Evolutionary conservation across 2,113 vertebrate genomes (phyloP), one percentile per base, ranked within the genome.

Genomic region (Pelmatolapia mariae): DNA sequence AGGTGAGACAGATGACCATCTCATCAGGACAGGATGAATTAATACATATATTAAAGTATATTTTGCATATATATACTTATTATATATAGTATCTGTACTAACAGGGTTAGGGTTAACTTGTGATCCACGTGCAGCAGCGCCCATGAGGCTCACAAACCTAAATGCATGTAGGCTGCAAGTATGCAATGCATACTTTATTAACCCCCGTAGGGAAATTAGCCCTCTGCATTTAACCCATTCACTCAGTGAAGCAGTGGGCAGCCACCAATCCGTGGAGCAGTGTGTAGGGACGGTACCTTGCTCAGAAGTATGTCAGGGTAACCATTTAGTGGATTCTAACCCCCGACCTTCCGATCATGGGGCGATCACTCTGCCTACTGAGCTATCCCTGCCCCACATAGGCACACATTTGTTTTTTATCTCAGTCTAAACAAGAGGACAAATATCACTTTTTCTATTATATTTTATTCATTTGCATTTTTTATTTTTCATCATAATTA

Each of bases 311-410:
- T 3, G 29, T 61, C 57, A 61, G 57, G 29, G 29, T 61, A 61
- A 10, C 57, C 15, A 18, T 33, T 61, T 31, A 61, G 29, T 61
- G 57, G 29, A 19, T 1, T 33, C 5, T 2, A 61, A 33, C 29
- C 16, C 0, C 57, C 1, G 0, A 19, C 57, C 5, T 18, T 61
- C 57, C 8, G 5, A 19, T 61, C 16, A 10, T 0, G 2, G 1
- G 29, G 57, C 8, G 5, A 61, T 19, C 57, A 33, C 29, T 0
- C 15, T 18, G 10, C 57, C 57, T 3, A 2, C 57, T 10, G 57
- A 61, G 29, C 57, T 33, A 4, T 4, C 8, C 57, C 29, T 19
- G 57, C 29, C 29, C 57, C 18, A 36, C 61, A 1, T 4, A 36
- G 31, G 59, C 10, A 36, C 18, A 18, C 2, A 11, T 36, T 12